Evolutionary conservation across 2,888 invertebrate species (phyloP).

Genomic region (Acrobasis consociella): DNA sequence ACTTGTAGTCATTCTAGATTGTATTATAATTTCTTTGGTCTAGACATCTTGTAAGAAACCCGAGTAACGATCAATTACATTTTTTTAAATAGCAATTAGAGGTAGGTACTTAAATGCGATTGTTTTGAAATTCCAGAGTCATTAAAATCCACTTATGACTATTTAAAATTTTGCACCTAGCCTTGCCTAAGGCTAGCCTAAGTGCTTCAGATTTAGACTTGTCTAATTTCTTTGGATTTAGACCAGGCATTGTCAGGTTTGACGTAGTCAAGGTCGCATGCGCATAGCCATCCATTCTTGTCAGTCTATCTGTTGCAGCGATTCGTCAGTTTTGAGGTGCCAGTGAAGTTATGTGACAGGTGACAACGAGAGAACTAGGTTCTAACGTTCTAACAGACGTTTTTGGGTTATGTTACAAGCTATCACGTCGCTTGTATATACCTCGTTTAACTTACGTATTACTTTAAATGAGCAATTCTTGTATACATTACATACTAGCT

Average conservation of each 20-base stretch:
- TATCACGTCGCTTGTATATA: not conserved
- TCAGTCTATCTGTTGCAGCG: not conserved
- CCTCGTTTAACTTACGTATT: too few species aligned
- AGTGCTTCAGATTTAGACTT: not conserved
- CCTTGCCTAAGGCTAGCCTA: slow-evolving; percentile 2
- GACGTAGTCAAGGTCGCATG: not conserved
- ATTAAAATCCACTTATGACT: slow-evolving; percentile 6
- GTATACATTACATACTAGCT: too few species aligned
- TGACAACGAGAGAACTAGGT: slow-evolving; percentile 3
- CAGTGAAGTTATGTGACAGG: not conserved
- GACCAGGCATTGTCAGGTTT: not conserved
- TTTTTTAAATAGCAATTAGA: too few species aligned
- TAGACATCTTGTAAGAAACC: not conserved
- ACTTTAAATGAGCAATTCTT: too few species aligned
- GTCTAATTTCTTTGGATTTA: too few species aligned
- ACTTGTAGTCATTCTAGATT: too few species aligned
- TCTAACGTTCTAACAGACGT: not conserved
- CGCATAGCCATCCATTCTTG: not conserved
- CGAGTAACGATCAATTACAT: not conserved
- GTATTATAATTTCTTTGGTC: not conserved
- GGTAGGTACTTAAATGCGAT: too few species aligned
- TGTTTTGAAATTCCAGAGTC: not conserved
- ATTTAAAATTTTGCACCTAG: not conserved
- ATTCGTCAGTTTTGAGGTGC: not conserved
- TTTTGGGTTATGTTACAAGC: not conserved